phyloP scores from a whole-genome alignment of 1,140 invertebrate species.

The Drosophila suzukii region DNA sequence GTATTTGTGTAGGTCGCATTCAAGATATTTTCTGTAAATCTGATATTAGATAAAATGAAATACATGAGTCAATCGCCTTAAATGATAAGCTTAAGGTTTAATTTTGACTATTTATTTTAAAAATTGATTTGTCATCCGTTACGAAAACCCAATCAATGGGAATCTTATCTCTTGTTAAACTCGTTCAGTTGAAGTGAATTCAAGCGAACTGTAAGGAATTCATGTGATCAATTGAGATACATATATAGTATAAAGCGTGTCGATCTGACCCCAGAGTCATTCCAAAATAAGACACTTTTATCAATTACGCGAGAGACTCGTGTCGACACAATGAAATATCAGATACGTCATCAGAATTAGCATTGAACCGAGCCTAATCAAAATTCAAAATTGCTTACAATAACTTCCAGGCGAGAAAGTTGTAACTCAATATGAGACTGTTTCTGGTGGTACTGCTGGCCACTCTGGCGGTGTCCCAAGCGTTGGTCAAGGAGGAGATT shows the following conservation, averaged over 20 bases:
- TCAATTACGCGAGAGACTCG: constrained; percentile 41
- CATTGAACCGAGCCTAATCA: constrained; percentile 17
- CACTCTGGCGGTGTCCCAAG: constrained; percentile 68
- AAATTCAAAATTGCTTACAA: constrained; percentile 50
- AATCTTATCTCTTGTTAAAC: constrained; percentile 15
- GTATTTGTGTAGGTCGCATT: not conserved
- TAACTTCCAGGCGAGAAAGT: constrained; percentile 48
- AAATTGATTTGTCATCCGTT: constrained; percentile 17
- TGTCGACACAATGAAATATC: constrained; percentile 25
- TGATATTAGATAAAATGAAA: not conserved
- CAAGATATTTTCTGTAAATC: not conserved
- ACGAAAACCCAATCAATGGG: not conserved
- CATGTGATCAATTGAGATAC: constrained; percentile 7
- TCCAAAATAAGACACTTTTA: constrained; percentile 39
- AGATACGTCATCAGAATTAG: constrained; percentile 30
- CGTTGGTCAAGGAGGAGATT: constrained; percentile 85
- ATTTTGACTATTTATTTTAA: not conserved
- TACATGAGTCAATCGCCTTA: not conserved
- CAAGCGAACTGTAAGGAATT: not conserved
- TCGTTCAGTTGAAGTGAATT: constrained; percentile 9
- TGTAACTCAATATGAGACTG: constrained; percentile 62
- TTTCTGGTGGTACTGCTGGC: constrained; percentile 61
- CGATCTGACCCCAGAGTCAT: constrained; percentile 48
- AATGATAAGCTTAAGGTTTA: not conserved
- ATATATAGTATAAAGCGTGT: constrained; percentile 16